A percentile compares a stretch with the other conserved stretches of the same genome.
These are phyloP conservation scores for Salminus brasiliensis DNA, from an alignment of 2,113 vertebrate species.

Conservation along the genomic window DNA sequence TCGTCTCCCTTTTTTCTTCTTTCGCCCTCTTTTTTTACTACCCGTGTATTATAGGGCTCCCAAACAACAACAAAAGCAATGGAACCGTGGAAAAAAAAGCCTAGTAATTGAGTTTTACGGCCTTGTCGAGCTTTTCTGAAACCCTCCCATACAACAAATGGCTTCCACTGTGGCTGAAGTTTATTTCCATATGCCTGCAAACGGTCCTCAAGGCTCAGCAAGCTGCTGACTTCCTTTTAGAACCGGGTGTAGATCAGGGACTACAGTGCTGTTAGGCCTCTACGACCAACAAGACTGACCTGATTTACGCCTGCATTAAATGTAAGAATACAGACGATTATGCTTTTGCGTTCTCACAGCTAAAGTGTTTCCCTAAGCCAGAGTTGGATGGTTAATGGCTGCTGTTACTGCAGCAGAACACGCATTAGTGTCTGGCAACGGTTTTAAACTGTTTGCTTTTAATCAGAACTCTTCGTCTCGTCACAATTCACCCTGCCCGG, in stretches of 20 bases:
- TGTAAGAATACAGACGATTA: not conserved
- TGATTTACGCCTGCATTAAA: slow-evolving; percentile 19
- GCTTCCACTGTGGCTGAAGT: slow-evolving; percentile 44
- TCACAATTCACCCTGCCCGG: slow-evolving; percentile 54
- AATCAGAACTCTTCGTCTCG: slow-evolving; percentile 60
- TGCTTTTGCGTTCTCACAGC: not conserved
- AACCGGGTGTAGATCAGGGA: not conserved
- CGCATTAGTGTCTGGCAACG: slow-evolving; percentile 23
- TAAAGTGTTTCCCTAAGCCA: not conserved
- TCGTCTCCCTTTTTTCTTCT: slow-evolving; percentile 38
- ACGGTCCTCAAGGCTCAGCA: not conserved
- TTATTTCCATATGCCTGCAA: slow-evolving; percentile 38
- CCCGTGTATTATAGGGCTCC: slow-evolving; percentile 63
- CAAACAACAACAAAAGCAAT: slow-evolving; percentile 65
- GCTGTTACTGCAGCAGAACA: not conserved
- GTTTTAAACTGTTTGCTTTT: slow-evolving; percentile 58
- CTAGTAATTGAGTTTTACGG: slow-evolving; percentile 68
- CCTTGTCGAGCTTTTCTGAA: slow-evolving; percentile 49
- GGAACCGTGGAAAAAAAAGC: slow-evolving; percentile 59
- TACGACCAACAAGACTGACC: slow-evolving; percentile 1
- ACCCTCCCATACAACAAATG: slow-evolving; percentile 35
- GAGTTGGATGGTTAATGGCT: slow-evolving; percentile 7
- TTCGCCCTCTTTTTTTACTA: slow-evolving; percentile 63
- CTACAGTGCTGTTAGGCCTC: not conserved
- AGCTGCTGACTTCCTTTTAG: not conserved